These are phyloP conservation scores for Gallinago undulata DNA, from an alignment of 2,113 vertebrate genomes.

Conservation along the genomic window DNA sequence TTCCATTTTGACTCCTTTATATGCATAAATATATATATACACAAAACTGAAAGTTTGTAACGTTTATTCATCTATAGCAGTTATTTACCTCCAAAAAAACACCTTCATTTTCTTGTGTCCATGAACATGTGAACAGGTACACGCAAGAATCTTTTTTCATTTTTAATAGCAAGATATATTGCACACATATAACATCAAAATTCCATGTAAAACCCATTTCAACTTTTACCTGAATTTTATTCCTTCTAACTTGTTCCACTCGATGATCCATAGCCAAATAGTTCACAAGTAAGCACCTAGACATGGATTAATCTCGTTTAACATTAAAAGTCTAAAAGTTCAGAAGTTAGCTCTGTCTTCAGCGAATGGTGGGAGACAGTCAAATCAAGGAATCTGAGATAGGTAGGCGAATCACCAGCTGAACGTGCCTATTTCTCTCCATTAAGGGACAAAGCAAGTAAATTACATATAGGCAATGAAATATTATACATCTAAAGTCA, in stretches of 20 bases:
- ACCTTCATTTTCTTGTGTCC: not conserved
- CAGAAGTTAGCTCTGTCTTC: not conserved
- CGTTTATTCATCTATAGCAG: not conserved
- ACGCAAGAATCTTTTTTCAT: not conserved
- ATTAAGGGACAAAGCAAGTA: not conserved
- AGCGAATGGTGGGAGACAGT: not conserved
- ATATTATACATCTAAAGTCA: not conserved
- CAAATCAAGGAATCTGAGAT: not conserved
- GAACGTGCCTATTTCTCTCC: not conserved
- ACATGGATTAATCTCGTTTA: not conserved
- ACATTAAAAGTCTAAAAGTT: not conserved
- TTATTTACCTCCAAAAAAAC: not conserved
- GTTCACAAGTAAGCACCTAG: not conserved
- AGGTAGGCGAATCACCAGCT: not conserved
- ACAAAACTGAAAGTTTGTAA: not conserved
- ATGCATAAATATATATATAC: fast-evolving
- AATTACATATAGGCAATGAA: not conserved
- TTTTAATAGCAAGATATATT: not conserved
- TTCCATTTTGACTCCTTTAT: not conserved
- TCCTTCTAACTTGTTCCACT: not conserved
- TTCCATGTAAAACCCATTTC: not conserved
- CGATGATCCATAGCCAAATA: not conserved
- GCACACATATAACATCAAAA: not conserved
- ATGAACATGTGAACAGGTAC: not conserved
- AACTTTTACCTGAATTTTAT: not conserved